Percentiles rank a stretch among this genome's conserved stretches.
Evolutionary conservation across 2,797 vertebrate species (phyloP).

Genomic region (Neosilurus mollespiculum): DNA sequence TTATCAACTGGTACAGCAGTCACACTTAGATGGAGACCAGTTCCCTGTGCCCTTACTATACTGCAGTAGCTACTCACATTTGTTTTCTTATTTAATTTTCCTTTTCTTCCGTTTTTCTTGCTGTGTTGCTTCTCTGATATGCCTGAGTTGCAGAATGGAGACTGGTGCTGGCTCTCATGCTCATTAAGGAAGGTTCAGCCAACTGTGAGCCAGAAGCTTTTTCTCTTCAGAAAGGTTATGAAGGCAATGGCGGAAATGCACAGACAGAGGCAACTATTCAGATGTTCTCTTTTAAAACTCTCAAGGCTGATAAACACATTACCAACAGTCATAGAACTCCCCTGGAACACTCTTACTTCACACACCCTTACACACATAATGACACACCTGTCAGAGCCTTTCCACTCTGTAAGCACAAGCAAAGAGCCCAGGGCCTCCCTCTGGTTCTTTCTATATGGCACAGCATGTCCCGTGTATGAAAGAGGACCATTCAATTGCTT

Average conservation of each 20-base stretch:
- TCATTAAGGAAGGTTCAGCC: constrained; percentile 65
- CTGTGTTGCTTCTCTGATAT: constrained; percentile 53
- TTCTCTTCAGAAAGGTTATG: constrained; percentile 54
- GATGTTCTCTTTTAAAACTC: constrained; percentile 38
- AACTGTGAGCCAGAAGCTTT: constrained; percentile 73
- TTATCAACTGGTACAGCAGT: constrained; percentile 22
- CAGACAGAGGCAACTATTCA: constrained; percentile 37
- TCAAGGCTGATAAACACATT: constrained; percentile 47
- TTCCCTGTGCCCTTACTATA: constrained; percentile 24
- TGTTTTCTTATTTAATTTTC: constrained; percentile 39
- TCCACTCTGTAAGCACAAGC: constrained; percentile 80
- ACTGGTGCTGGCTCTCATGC: constrained; percentile 63
- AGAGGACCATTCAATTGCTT: constrained; percentile 76
- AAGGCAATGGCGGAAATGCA: constrained; percentile 47
- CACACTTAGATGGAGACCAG: background rate
- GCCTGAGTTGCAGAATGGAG: constrained; percentile 53
- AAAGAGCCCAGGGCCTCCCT: constrained; percentile 71
- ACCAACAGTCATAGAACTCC: constrained; percentile 51
- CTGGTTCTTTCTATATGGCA: constrained; percentile 73
- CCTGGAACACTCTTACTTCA: constrained; percentile 47
- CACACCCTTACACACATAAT: constrained; percentile 72
- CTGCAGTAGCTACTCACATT: constrained; percentile 34
- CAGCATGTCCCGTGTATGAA: constrained; percentile 77
- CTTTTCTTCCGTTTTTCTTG: constrained; percentile 27
- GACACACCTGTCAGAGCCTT: constrained; percentile 81